Conservation (phyloP, 2,113 vertebrate species). For the Microcebus ravelobensis region DNA sequence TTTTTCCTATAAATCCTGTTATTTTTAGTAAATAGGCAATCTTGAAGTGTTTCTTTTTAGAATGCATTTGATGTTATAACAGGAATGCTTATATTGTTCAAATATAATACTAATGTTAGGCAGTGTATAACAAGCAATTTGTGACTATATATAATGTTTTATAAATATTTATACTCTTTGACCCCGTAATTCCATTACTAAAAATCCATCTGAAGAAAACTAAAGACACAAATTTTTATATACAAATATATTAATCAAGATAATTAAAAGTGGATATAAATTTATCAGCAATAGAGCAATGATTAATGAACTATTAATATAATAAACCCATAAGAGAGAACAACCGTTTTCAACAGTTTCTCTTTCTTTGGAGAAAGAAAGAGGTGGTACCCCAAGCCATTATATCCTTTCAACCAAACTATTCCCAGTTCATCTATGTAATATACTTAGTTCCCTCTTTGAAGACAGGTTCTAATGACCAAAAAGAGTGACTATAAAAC, state of each 20-base stretch:
- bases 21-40: conserved; percentile 59
- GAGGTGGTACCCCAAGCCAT: background rate
- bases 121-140: conserved; percentile 21
- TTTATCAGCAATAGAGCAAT: background rate
- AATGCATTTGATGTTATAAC: conserved; percentile 40
- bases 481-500: background rate
- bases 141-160: conserved; percentile 14
- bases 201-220: conserved; percentile 11
- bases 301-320: background rate
- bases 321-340: conserved; percentile 2
- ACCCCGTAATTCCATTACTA: conserved; percentile 12
- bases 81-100: conserved; percentile 54
- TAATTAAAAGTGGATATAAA: background rate
- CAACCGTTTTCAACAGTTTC: background rate
- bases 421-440: background rate
- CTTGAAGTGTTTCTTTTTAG: background rate
- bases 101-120: conserved; percentile 33
- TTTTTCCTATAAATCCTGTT: conserved; percentile 56
- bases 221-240: background rate
- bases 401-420: background rate
- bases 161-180: conserved; percentile 44
- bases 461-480: background rate
- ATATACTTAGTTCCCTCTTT: background rate
- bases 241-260: conserved; percentile 15
- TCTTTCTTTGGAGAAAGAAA: background rate